Evolutionary conservation across 1,140 invertebrate species (phyloP), one percentile per base, ranked within the genome.

Genomic region (Bemisia tabaci): DNA sequence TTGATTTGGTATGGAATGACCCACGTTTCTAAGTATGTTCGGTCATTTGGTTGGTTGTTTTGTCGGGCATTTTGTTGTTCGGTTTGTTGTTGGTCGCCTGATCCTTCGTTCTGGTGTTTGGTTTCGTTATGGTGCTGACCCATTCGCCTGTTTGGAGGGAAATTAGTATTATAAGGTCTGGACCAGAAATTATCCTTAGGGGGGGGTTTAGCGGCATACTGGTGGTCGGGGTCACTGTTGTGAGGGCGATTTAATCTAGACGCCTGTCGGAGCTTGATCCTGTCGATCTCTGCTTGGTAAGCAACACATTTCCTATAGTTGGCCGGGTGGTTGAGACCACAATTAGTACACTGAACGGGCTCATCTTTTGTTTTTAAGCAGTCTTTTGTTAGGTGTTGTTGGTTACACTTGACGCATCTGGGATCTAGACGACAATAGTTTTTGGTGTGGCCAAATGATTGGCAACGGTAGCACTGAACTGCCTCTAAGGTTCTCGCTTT

Each of bases 381-480:
- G 71, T 74, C 75, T 73, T 74, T 67, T 12, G 73, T 72, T 22
- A 63, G 21, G 62, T 79, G 77, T 11, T 73, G 58, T 63, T 67
- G 61, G 9, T 71, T 75, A 70, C 76, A 79, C 71, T 76, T 76
- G 1, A 79, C 74, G 66, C 77, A 78, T 26, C 70, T 68, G 5
- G 59, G 68, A 62, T 59, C 22, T 62, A 70, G 72, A 9, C 58
- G 68, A 65, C 74, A 78, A 61, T 78, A 74, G 1, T 62, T 66
- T 69, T 75, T 74, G 9, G 74, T 74, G 64, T 79, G 75, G 1
- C 77, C 77, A 66, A 71, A 78, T 33, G 67, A 59, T 70, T 79
- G 75, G 65, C 75, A 78, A 21, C 73, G 68, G 21, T 62, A 67
- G 62, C 76, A 77, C 68, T 78, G 77, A n/a, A n/a, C n/a, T n/a